Base-by-base conservation (phyloP, 2,113 vertebrate genomes). In the Junco hyemalis region DNA sequence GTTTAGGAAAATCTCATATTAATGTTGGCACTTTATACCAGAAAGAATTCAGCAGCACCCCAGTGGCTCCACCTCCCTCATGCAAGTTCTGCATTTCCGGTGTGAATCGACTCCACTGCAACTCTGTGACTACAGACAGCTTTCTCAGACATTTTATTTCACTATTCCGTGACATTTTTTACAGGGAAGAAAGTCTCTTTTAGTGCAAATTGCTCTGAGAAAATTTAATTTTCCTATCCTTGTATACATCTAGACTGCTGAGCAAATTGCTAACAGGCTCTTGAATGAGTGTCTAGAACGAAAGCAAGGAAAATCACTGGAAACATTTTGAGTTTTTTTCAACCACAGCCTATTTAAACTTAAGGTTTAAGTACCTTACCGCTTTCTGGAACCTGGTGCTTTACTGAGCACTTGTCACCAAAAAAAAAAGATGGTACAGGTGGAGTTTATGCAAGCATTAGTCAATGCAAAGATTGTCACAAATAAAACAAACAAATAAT, bases 221-320 rank as follows among this genome's bases (percentile, higher is more conserved):
- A 73, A 48, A 40, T 56, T 86, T 86, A 1, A 14, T 73, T 88
- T 70, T 81, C 61, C 26, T 77, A 17, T 50, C 21, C 31, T 60
- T 0, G 0, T 19, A 33, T 29, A 29, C 2, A 0, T 53, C 20
- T 56, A 40, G 35, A 74, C 26, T 29, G 12, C 54, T 78, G 28
- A 88, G 60, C 38, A 90, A 86, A 86, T 66, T 80, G 57, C 19
- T 77, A 70, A 73, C 18, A 63, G 21, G 23, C 4, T 81, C 33
- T 47, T 86, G 51, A 94, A 81, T 42, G 9, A 77, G 12, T 66
- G 26, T 12, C 35, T 74, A 66, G 60, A 78, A 86, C 12, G 40
- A 66, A 86, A 44, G 14, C 15, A 71, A 74, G 33, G 72, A 86
- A 81, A 95, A 81, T 28, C n/a, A 45, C n/a, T 92, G 48, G 51